phyloP scores from a whole-genome alignment of 2,797 vertebrate genomes.

The Hyperoplus lanceolatus region DNA sequence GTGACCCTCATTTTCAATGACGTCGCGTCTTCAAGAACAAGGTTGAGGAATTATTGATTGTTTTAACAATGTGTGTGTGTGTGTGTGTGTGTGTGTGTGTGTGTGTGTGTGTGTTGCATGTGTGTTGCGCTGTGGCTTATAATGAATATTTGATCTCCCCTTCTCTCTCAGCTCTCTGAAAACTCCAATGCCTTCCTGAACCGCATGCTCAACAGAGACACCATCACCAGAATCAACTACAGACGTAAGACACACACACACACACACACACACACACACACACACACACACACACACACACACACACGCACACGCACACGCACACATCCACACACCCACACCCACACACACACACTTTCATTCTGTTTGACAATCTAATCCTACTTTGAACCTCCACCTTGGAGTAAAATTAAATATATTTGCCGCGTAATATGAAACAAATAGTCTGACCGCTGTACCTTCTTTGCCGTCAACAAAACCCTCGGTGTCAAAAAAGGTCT shows the following conservation, averaged over 20 bases:
- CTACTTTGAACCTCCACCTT: not conserved
- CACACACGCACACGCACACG: slow-evolving; percentile 2
- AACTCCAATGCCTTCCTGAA: slow-evolving; percentile 96
- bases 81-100: slow-evolving; percentile 17
- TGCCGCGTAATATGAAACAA: not conserved
- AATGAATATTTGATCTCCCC: slow-evolving; percentile 50
- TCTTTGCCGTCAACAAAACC: not conserved
- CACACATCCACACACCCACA: slow-evolving; percentile 1
- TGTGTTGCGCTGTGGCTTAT: slow-evolving; percentile 1
- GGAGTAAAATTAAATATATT: not conserved
- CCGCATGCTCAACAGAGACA: slow-evolving; percentile 98
- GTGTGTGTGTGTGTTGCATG: slow-evolving; percentile 5
- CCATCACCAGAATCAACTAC: slow-evolving; percentile 98
- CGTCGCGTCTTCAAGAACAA: no score
- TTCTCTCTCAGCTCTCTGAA: slow-evolving; percentile 90
- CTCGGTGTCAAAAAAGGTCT: not conserved
- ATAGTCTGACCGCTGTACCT: not conserved
- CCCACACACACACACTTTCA: no score
- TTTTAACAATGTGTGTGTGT: not conserved
- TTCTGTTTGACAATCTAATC: not conserved
- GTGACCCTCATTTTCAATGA: no score
- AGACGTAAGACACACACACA: slow-evolving; percentile 91
- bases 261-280: not conserved
- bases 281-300: slow-evolving; percentile 14
- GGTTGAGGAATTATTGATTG: no score